Evolutionary conservation across 2,888 invertebrate species (phyloP), one percentile per base, ranked within the genome.

Genomic region (Lydus trimaculatus): DNA sequence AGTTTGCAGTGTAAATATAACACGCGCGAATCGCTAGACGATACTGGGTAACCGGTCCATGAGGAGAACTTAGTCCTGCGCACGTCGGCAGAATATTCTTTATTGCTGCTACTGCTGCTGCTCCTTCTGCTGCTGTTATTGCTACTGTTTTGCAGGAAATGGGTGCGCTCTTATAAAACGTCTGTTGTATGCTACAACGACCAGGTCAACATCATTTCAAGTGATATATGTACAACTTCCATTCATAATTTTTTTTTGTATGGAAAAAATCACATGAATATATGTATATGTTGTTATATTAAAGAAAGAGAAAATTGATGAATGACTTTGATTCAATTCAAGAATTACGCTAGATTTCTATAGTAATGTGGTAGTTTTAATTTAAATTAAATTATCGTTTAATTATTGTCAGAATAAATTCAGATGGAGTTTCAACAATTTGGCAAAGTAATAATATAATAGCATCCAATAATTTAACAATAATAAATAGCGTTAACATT

Each of bases 11-110:
- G 70, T 71, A 73, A 75, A 69, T 73, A 73, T 73, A 70, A 69
- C 52, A 72, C 75, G 75, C 72, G 73, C 73, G 75, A 69, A 75
- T 68, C 66, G 69, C 72, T 64, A 71, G 70, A 69, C 74, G 66
- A 74, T 72, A 74, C 74, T 74, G 70, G 66, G 23, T 52, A 36
- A 65, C 67, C 74, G 74, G 72, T 74, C 74, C 72, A 74, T 70
- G 74, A 70, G 65, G 62, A 64, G 69, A 64, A 70, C 61, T 61
- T 60, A 61, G 66, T 64, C 61, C 48, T 74, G 74, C 74, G 74
- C 74, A 71, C 74, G 74, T 69, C 62, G 31, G 4, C 52, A 4
- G 17, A 48, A 48, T 20, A 13, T 25, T 20, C 52, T 63, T 63
- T 72, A 66, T 72, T 13, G 15, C 13, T 36, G 4, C 36, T 36